Evolutionary conservation across 2,888 invertebrate species (phyloP), one percentile per base, ranked within the genome.

Genomic region (Cerastis rubricosa): DNA sequence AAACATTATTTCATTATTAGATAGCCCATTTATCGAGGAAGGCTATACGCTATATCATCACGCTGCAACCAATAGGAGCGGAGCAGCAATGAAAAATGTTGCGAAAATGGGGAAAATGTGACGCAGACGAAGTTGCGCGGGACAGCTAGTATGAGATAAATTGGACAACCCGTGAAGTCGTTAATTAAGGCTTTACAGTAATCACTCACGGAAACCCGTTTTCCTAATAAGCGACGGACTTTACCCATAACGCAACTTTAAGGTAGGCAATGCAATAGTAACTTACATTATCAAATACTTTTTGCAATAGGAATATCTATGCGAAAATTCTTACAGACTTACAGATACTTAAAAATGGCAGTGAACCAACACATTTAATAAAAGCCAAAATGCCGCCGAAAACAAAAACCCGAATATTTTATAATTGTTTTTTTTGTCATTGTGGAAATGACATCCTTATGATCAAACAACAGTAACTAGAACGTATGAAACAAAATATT

Each of bases 161-260:
- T 59, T 49, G 19, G 1, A 17, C 7, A 49, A 67, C 35, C 0
- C 3, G 14, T 25, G 6, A 47, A 78, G 51, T 49, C 19, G 35
- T 51, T 65, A 65, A 59, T 65, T 78, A 73, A 65, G 25, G 43
- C 9, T 43, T 25, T 2, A 43, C 11, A 29, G 66, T 35, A 17
- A 65, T 79, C 40, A 57, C 17, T 73, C 54, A 40, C 14, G 17
- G 29, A 64, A 80, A 64, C 80, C 29, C 1, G 80, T 80, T 80
- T 25, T 35, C 47, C 19, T 54, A 71, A 80, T 64, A 80, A n/a
- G 80, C 54, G 35, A 35, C 35, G 40, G 4, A 45, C 11, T 43
- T 43, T 29, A 29, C 35, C 35, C 1, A 3, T 29, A 79, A 54
- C 14, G 54, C 47, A 63, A 78, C 51, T 63, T 14, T 25, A 25